Evolutionary conservation across 2,888 invertebrate species (phyloP), one percentile per base, ranked within the genome.

Genomic region (Graphium colonna): DNA sequence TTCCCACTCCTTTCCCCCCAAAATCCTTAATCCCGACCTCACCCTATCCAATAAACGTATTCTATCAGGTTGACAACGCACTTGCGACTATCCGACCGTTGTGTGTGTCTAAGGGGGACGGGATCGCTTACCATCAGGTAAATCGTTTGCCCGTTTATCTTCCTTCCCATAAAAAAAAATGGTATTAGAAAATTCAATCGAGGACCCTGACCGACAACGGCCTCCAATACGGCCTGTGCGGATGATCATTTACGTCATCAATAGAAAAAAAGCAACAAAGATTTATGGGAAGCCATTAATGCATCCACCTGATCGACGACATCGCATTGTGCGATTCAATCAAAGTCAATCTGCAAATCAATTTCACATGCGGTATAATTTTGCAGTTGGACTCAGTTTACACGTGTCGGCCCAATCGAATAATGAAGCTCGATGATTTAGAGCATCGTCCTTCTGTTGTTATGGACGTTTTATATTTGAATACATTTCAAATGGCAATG

Each of bases 321-420:
- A 33, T 40, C 45, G 18, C 26, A 15, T 16, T 44, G 5, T 12
- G 36, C 26, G 15, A 13, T 54, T 54, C 50, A 45, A 54, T 54
- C 54, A 54, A 54, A 49, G 50, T 54, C 54, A 50, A 50, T 50
- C 16, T 54, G 39, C 43, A 54, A 54, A 53, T 53, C 52, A 43
- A 53, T 53, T 53, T 48, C 43, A 40, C 49, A 42, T 39, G 31
- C 43, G 18, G 53, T 16, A 54, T 54, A 54, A 54, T 54, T 44
- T 54, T 49, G n/a, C 26, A 44, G 49, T 49, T 54, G 56, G 52
- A 48, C 52, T 56, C 10, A 46, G 17, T 56, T 55, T 64, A 64
- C 65, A 65, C 62, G 63, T 65, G 65, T 65, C 57, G 42, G 50
- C 62, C n/a, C n/a, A 61, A 61, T 61, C 58, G 55, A 57, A 49